Base-by-base conservation (phyloP, 2,797 vertebrate genomes). In the Sus cebifrons region DNA sequence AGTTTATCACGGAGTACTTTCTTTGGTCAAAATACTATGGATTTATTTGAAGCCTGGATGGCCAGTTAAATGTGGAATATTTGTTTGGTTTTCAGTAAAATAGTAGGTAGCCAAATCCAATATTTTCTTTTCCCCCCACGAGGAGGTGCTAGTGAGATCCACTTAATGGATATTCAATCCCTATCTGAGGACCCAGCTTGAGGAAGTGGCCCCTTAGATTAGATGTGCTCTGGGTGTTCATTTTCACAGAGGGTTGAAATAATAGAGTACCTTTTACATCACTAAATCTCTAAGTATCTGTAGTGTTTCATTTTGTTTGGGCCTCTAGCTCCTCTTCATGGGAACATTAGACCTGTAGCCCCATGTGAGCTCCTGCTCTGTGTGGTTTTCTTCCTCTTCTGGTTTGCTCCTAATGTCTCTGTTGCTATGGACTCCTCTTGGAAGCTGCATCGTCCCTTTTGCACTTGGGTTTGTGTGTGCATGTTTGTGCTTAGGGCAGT, bases 51-150 rank as follows among this genome's bases (percentile, higher is more conserved):
- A 93, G 36, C 18, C 15, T 44, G 1, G 68, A 49, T 93, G 79
- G 40, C 54, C 62, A 75, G 23, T 96, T 74, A 68, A 89, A 71
- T 62, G 85, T 64, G 68, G 84, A 87, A 44, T 73, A 82, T 56
- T 94, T 90, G 17, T 89, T 81, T 52, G 40, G n/a, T 89, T 93
- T 94, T 93, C 21, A 91, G 54, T 82, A 77, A 68, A 67, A 65
- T 49, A 75, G 44, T 21, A 89, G 67, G 36, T 83, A 78, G 64
- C 36, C 5, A 23, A 77, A 6, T 77, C 54, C 91, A 14, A 7
- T 56, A 52, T 52, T 94, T 74, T 81, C 21, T 68, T 60, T 68
- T 32, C 71, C 2, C 12, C 5, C 16, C 6, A 3, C 60, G 27
- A 86, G 10, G 65, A 74, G 62, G 36, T 81, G 36, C 27, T 87